Conservation (phyloP, 2,888 invertebrate genomes). For the Xiphydria camelus region DNA sequence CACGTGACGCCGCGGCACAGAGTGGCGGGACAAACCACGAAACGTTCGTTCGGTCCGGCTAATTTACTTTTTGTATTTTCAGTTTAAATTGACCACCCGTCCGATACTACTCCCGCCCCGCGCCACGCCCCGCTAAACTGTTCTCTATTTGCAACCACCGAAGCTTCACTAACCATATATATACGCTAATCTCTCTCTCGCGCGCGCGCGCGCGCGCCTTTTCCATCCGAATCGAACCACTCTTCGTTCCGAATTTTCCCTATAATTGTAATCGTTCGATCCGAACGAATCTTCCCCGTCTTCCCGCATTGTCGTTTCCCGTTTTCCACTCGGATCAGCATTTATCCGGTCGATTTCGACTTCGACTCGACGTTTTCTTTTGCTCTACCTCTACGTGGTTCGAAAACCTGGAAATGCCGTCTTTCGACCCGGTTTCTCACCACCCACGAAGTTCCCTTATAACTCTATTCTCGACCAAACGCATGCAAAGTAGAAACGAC, state of each 20-base stretch:
- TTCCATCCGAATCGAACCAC: conserved; percentile 2
- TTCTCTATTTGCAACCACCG: conserved; percentile 41
- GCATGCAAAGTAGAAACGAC: too few relatives aligned
- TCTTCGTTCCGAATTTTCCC: conserved; percentile 26
- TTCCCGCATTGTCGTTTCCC: too few relatives aligned
- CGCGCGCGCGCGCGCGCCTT: too few relatives aligned
- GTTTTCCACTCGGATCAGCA: too few relatives aligned
- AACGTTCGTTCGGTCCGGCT: conserved; percentile 48
- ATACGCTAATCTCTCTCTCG: conserved; percentile 49
- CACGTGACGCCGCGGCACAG: conserved; percentile 49
- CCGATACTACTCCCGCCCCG: conserved; percentile 17
- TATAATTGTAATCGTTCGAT: conserved; percentile 29
- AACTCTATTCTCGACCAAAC: too few relatives aligned
- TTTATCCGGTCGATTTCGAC: too few relatives aligned
- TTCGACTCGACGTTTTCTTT: too few relatives aligned
- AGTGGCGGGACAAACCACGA: conserved; percentile 46
- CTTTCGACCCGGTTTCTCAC: too few relatives aligned
- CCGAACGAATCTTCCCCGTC: too few relatives aligned
- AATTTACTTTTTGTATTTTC: conserved; percentile 57
- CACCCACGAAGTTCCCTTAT: too few relatives aligned
- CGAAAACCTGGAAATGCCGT: too few relatives aligned
- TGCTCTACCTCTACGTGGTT: too few relatives aligned
- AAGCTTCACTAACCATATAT: conserved; percentile 43
- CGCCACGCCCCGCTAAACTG: conserved; percentile 12
- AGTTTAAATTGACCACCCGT: conserved; percentile 51